Evolutionary conservation across 2,113 vertebrate genomes (phyloP), one percentile per base, ranked within the genome.

Genomic region (Eulacestoma nigropectus): DNA sequence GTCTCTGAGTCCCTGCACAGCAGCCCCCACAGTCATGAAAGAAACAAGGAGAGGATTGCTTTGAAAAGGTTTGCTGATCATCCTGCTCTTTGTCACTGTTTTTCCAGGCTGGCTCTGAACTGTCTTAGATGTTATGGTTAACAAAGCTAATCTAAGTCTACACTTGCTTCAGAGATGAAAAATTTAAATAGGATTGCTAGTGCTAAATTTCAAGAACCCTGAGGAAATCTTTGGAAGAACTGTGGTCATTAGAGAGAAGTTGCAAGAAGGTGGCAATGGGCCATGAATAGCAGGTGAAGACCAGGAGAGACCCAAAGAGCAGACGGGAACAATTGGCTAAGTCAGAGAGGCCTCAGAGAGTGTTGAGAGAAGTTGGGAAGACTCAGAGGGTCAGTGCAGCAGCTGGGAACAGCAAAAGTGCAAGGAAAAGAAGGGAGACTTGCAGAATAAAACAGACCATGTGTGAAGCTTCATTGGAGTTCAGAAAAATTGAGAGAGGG

Each of bases 401-500:
- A 96, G 92, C 92, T 96, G 96, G 85, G 69, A 96, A 90, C 53
- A 89, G 86, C 79, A 75, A 23, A 89, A 96, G 86, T 42, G 56
- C 60, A 60, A 94, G 73, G 46, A 90, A 94, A 92, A 94, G 64
- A 90, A 86, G 72, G 68, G 69, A 93, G 83, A 95, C 91, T 64
- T 81, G 88, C 63, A 95, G 72, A 95, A 88, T 95, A 89, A 93
- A 94, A 80, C 47, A 90, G 76, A 96, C 73, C 69, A 25, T 97
- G 92, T 95, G 95, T 88, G 93, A 97, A 95, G 92, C 76, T 92
- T 97, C 95, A 96, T 56, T 49, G 76, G 79, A 96, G 92, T 93
- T 93, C 88, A 94, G 80, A 89, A 96, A 96, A 94, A 53, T 94
- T 96, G 95, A 96, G 79, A 96, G 88, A 79, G 88, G 93, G 95